Percentiles rank a stretch among this genome's conserved stretches.
phyloP scores from a whole-genome alignment of 2,888 invertebrate species.

The Laspeyria flexula region DNA sequence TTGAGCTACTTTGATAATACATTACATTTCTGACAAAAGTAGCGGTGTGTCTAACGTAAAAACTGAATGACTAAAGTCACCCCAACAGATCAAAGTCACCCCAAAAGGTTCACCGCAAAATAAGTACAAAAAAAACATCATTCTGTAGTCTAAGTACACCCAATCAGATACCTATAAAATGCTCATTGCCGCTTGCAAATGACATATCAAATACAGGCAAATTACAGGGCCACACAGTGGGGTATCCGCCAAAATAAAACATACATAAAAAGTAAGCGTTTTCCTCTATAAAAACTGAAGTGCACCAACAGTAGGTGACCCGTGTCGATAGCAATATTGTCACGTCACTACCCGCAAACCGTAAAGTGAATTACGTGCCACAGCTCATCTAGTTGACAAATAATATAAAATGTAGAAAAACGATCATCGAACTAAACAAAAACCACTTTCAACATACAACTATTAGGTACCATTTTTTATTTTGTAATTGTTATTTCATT shows the following conservation, averaged over 20 bases:
- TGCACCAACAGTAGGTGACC: conserved; percentile 44
- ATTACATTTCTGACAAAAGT: too few species aligned
- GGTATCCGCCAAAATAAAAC: not conserved
- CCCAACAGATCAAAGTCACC: too few species aligned
- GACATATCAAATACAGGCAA: too few species aligned
- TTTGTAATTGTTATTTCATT: conserved; percentile 4
- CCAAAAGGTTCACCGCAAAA: too few species aligned
- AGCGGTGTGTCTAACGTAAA: too few species aligned
- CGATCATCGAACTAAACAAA: conserved; percentile 56
- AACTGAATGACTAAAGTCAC: too few species aligned
- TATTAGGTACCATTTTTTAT: conserved; percentile 12
- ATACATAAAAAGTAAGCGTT: not conserved
- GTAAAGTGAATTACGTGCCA: conserved; percentile 67
- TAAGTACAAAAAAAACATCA: too few species aligned
- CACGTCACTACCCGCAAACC: conserved; percentile 69
- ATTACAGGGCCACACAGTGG: too few species aligned
- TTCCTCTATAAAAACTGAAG: not conserved
- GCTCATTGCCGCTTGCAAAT: too few species aligned
- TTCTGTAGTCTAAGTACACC: too few species aligned
- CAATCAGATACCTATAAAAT: too few species aligned
- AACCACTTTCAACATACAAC: conserved; percentile 16
- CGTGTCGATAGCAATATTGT: conserved; percentile 64
- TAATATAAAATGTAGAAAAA: conserved; percentile 49
- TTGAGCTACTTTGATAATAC: too few species aligned
- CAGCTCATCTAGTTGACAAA: conserved; percentile 43